Conservation (phyloP, 2,113 vertebrate species). For the Engystomops pustulosus region DNA sequence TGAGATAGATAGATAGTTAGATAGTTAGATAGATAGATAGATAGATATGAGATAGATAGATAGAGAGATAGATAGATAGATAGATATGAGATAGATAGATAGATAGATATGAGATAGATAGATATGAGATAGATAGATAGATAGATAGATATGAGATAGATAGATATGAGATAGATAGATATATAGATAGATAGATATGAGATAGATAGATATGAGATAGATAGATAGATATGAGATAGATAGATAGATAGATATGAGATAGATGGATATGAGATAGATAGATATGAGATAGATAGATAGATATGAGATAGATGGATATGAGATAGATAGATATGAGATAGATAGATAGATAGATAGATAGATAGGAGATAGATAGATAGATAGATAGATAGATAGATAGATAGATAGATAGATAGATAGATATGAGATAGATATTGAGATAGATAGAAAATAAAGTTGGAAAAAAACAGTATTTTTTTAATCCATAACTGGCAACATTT, state of each 20-base stretch:
- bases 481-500: too few species aligned
- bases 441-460: too few species aligned
- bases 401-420: background rate
- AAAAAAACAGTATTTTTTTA: too few species aligned
- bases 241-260: background rate
- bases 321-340: background rate
- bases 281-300: background rate
- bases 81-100: background rate
- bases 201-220: background rate
- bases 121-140: background rate
- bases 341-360: background rate
- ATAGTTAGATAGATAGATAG: slow-evolving; percentile 3
- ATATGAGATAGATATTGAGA: background rate
- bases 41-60: background rate
- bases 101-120: slow-evolving; percentile 1
- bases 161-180: slow-evolving; percentile 6
- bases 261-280: background rate
- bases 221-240: background rate
- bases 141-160: slow-evolving; percentile 7
- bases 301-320: too few species aligned
- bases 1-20: slow-evolving; percentile 3
- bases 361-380: background rate
- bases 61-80: background rate
- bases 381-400: slow-evolving; percentile 4
- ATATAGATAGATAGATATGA: background rate